Base-by-base conservation (phyloP, 2,888 invertebrate genomes). In the Alloscopus bannaensis region DNA sequence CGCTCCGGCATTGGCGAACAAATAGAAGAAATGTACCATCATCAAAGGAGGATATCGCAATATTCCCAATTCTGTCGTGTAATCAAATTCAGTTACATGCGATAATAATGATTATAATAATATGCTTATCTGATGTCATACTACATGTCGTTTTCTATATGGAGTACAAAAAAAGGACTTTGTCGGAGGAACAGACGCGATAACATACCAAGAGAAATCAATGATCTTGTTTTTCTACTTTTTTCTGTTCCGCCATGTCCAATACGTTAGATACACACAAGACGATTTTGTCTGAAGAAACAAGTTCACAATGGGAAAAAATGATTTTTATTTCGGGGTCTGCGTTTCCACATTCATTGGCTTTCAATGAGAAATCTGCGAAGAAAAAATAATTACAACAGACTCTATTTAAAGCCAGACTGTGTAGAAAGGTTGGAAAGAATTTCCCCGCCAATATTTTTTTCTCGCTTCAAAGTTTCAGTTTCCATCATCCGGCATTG, bases 51-150 rank as follows among this genome's bases (percentile, higher is more conserved):
- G n/a, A n/a, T 50, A 22, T 36, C 55, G 8, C 64, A n/a, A 64
- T 29, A 65, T 50, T 52, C 40, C 55, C 52, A 52, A n/a, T 55
- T 24, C 68, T 31, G 40, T 55, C 52, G 13, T 31, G 68, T 55
- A 68, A 55, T 69, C 69, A 42, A 69, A 69, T 69, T 69, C 57
- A 18, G 55, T 69, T 69, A 52, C 52, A 66, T 18, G 8, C 31
- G 52, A 66, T 40, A 66, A 66, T 45, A 26, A 42, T 69, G 40
- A 57, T 57, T 69, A n/a, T n/a, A n/a, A n/a, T n/a, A n/a, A n/a
- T n/a, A 42, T 57, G 57, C 57, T 68, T 57, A 69, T 57, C 57
- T 11, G 22, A 42, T 57, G 24, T 40, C 40, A 24, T 24, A 22
- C 18, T 64, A 31, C 22, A 26, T 4, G 29, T 31, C 16, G n/a